Conservation (phyloP, 2,797 vertebrate species). For the Phaenicophaeus curvirostris region DNA sequence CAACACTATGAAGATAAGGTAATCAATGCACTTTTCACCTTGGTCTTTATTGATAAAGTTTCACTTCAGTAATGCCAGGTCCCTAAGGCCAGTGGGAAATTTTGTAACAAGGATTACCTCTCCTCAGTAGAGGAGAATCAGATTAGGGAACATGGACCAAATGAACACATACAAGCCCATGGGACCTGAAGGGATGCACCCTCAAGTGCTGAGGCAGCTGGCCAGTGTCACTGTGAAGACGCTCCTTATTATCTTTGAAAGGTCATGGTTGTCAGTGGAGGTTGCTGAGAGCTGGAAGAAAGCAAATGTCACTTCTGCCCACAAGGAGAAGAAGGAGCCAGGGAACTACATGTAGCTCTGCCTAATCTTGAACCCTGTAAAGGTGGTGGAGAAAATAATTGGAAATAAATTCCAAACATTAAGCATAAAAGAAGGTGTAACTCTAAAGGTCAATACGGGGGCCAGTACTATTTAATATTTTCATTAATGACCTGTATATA, state of each 20-base stretch:
- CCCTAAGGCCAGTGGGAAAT: background rate
- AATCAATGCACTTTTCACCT: background rate
- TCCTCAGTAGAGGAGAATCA: background rate
- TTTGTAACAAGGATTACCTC: background rate
- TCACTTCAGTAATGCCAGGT: background rate
- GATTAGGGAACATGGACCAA: background rate
- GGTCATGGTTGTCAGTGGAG: background rate
- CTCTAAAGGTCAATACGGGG: background rate
- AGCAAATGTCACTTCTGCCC: background rate
- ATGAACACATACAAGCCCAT: no score
- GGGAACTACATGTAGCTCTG: no score
- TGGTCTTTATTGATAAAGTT: background rate
- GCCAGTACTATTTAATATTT: background rate
- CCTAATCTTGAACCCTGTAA: no score
- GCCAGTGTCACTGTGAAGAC: background rate
- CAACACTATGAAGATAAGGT: background rate
- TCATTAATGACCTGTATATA: background rate
- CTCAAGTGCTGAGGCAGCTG: background rate
- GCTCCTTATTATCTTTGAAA: background rate
- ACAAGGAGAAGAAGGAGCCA: background rate
- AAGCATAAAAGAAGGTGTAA: background rate
- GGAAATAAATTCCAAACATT: background rate
- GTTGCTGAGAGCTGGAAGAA: background rate
- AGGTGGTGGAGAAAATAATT: background rate
- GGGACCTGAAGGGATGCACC: no score